A percentile compares a stretch with the other conserved stretches of the same genome.
Conservation (phyloP, 2,888 invertebrate genomes). For the Leptopilina syphax region DNA sequence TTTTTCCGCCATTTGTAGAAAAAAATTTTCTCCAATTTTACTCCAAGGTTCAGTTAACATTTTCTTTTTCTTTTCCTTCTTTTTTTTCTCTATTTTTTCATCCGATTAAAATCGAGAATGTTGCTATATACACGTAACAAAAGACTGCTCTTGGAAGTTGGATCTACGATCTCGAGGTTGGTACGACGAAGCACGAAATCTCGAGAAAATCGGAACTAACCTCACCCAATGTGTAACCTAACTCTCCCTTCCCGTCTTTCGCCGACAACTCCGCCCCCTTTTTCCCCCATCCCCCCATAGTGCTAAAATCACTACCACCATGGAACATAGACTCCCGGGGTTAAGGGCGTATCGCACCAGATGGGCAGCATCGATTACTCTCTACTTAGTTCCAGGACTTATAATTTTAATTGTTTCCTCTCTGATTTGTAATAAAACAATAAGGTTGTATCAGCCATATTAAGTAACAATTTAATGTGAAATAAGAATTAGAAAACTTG, state of each 20-base stretch:
- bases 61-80: not conserved
- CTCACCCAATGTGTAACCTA: constrained; percentile 38
- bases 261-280: not conserved
- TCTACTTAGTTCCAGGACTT: constrained; percentile 22
- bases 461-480: not conserved
- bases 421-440: constrained; percentile 1
- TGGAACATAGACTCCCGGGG: constrained; percentile 39
- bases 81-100: not conserved
- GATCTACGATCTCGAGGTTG: constrained; percentile 55
- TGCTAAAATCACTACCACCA: not conserved
- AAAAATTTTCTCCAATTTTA: not conserved
- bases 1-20: not conserved
- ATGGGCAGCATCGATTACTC: constrained; percentile 37
- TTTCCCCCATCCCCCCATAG: not conserved
- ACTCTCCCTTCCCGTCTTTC: constrained; percentile 31
- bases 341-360: constrained; percentile 39
- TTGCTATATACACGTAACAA: constrained; percentile 19
- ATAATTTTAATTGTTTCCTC: constrained; percentile 36
- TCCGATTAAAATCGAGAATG: constrained; percentile 10
- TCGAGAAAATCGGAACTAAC: constrained; percentile 46
- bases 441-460: not conserved
- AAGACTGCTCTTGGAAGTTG: constrained; percentile 21
- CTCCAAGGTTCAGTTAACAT: not conserved
- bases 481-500: not conserved
- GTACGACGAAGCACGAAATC: constrained; percentile 58